Evolutionary conservation across 53 echinoderm and acorn worm genomes (phyloP), one percentile per base, ranked within the genome.

Genomic region (Holothuria scabra): DNA sequence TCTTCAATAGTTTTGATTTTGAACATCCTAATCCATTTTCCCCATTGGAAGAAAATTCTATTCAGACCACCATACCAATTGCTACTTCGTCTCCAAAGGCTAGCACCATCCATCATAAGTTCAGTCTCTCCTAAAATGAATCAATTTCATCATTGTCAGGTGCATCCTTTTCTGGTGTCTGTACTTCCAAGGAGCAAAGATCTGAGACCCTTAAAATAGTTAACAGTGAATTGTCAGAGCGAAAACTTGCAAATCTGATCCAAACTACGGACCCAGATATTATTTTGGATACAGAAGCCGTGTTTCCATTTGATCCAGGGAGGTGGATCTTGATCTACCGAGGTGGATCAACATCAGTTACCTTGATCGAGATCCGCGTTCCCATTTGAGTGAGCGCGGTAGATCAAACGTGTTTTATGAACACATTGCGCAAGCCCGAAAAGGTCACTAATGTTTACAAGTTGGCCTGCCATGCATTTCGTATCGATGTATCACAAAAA

Each of bases 241-340:
- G 46, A 31, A 66, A 86, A 78, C 76, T 86, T 61, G 86, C 60
- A 60, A 86, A 60, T 58, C 24, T 86, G 9, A 86, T 79, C 32
- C 14, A 37, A 19, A 70, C 85, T 19, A 84, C 85, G 5, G 14
- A 84, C 58, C 71, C 72, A 56, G 85, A 84, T 60, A 23, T 76
- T 23, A 86, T 86, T 12, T 33, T 84, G 3, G 86, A 66, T 56
- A 86, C 86, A 0, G 86, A 86, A 13, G 78, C 78, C 5, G 78
- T 78, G 86, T 35, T 86, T 78, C 62, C n/a, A 46, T 86, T 44
- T 18, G 59, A 32, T 49, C 78, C 48, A 33, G 86, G 22, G 86
- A 76, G 41, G 63, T 86, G n/a, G n/a, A n/a, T n/a, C n/a, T n/a
- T n/a, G n/a, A n/a, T n/a, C n/a, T n/a, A n/a, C n/a, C n/a, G n/a